phyloP scores from a whole-genome alignment of 2,113 vertebrate species.

The Pelmatolapia mariae region DNA sequence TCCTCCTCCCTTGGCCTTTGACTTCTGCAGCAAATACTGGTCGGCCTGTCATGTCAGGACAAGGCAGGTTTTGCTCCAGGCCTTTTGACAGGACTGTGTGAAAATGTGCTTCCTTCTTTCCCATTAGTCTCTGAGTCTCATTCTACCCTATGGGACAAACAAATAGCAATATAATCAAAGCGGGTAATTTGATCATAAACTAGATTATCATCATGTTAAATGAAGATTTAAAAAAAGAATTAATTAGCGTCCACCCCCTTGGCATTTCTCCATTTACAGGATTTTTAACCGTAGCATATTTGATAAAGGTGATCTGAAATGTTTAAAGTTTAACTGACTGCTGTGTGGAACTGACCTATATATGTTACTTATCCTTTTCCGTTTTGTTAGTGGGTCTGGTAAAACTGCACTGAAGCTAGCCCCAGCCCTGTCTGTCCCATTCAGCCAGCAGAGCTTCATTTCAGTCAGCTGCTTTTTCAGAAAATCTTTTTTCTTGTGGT shows the following conservation, averaged over 20 bases:
- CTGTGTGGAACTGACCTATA: background rate
- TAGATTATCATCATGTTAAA: background rate
- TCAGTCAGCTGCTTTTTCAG: background rate
- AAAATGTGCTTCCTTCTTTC: background rate
- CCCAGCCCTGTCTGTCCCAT: background rate
- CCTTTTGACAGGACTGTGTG: background rate
- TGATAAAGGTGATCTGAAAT: background rate
- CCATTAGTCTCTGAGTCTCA: background rate
- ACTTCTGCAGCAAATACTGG: slow-evolving; percentile 12
- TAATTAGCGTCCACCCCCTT: background rate
- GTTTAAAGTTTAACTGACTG: background rate
- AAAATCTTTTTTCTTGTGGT: background rate
- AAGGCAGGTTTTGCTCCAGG: background rate
- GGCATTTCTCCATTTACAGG: background rate
- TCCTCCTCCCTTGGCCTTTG: slow-evolving; percentile 1
- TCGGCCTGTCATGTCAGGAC: slow-evolving; percentile 19
- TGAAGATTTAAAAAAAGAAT: background rate
- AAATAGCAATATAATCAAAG: background rate
- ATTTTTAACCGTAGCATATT: background rate
- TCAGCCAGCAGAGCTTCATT: background rate
- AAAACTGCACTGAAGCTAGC: background rate
- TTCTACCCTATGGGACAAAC: background rate
- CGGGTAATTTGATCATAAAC: background rate
- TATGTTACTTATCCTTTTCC: background rate
- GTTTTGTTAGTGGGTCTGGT: background rate